These are phyloP conservation scores for Drosophila basisetae DNA, from an alignment of 2,888 invertebrate genomes.

Conservation along the genomic window DNA sequence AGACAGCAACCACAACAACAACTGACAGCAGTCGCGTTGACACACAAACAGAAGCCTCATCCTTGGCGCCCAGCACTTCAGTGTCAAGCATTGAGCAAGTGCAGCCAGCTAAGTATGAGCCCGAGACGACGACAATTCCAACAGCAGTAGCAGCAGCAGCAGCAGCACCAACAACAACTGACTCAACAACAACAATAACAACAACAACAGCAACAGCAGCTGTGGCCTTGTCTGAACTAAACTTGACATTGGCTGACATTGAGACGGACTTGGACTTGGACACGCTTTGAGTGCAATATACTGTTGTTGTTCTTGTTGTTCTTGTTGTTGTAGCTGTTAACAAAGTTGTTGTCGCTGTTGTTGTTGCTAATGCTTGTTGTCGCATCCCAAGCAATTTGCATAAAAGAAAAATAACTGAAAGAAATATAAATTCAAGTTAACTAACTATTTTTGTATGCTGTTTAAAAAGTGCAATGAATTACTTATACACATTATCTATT, in stretches of 20 bases:
- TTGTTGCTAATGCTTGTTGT: conserved; percentile 20
- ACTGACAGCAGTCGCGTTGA: conserved; percentile 45
- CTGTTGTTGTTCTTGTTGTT: conserved; percentile 13
- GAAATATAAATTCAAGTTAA: conserved; percentile 37
- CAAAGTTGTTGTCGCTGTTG: conserved; percentile 6
- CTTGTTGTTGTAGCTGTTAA: conserved; percentile 22
- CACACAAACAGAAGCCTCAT: conserved; percentile 51
- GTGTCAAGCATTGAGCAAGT: conserved; percentile 77
- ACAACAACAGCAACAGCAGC: conserved; percentile 34
- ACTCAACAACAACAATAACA: conserved; percentile 7
- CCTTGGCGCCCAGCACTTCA: conserved; percentile 70
- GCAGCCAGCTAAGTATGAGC: conserved; percentile 44
- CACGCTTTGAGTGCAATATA: conserved; percentile 58
- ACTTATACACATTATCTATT: conserved; percentile 36
- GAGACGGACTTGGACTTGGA: conserved; percentile 45
- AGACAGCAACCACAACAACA: conserved; percentile 15
- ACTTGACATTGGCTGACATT: conserved; percentile 78
- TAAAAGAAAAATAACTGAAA: conserved; percentile 24
- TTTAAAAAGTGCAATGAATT: conserved; percentile 71
- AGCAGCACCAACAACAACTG: conserved; percentile 8
- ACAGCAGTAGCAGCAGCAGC: conserved; percentile 23
- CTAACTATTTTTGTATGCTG: conserved; percentile 73
- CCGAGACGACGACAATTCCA: conserved; percentile 40
- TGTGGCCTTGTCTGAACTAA: conserved; percentile 62
- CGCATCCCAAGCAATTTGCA: conserved; percentile 55